Conservation (phyloP, 2,888 invertebrate species). For the Lottia scabra region DNA sequence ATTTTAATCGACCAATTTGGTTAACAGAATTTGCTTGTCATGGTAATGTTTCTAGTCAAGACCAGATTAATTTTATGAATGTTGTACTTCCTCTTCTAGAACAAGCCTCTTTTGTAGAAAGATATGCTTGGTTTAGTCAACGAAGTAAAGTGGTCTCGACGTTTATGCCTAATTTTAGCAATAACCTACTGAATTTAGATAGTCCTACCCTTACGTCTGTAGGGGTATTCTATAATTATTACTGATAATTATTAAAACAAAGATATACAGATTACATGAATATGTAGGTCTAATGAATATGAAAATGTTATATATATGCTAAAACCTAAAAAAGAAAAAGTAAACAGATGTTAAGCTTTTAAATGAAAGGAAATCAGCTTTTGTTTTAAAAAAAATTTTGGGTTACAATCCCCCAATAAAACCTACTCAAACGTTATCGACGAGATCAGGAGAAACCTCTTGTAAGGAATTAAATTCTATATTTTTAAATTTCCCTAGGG, state of each 20-base stretch:
- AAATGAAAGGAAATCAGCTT: too few species aligned
- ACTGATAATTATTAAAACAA: not conserved
- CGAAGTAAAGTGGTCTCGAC: slow-evolving; percentile 12
- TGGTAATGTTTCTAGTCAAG: not conserved
- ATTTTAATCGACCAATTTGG: slow-evolving; percentile 26
- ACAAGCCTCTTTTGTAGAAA: slow-evolving; percentile 23
- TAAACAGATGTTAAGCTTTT: too few species aligned
- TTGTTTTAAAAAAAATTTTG: too few species aligned
- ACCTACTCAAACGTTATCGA: too few species aligned
- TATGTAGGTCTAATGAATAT: too few species aligned
- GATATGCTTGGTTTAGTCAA: slow-evolving; percentile 29
- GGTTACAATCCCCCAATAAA: too few species aligned
- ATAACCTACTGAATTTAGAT: slow-evolving; percentile 29
- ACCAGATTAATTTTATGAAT: slow-evolving; percentile 21
- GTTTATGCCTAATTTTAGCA: slow-evolving; percentile 16
- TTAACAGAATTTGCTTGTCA: slow-evolving; percentile 31
- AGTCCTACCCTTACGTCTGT: slow-evolving; percentile 22
- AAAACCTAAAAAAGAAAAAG: too few species aligned
- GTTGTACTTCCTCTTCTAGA: slow-evolving; percentile 24
- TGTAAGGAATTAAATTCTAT: too few species aligned
- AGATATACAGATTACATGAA: not conserved
- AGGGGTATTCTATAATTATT: slow-evolving; percentile 33
- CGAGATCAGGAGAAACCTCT: too few species aligned
- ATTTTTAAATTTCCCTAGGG: too few species aligned
- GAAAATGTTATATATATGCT: too few species aligned